Percentiles rank a stretch among this genome's conserved stretches.
Evolutionary conservation across 2,888 invertebrate species (phyloP).

Genomic region (Candidula unifasciata): DNA sequence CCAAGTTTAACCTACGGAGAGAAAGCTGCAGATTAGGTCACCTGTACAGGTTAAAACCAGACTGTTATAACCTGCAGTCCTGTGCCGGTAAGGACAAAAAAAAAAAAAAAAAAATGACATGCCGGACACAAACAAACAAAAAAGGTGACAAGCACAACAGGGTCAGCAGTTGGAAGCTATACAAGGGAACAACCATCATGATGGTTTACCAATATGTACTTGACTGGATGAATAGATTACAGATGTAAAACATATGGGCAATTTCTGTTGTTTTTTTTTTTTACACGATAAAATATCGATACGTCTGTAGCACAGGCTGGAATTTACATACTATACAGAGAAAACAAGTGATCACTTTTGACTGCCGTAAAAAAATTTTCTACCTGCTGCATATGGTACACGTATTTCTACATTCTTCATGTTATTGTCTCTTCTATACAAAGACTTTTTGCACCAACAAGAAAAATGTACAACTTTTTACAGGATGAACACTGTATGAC

Average conservation of each 20-base stretch:
- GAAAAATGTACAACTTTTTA: constrained; percentile 23
- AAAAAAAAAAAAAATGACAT: neutral
- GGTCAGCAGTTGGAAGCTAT: constrained; percentile 10
- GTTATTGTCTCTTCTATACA: constrained; percentile 13
- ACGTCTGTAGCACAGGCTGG: constrained; percentile 8
- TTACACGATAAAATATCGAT: neutral
- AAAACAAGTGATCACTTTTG: neutral
- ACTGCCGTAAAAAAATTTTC: neutral
- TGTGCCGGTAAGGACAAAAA: too few species aligned
- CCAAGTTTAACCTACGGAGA: too few species aligned
- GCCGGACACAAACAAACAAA: neutral
- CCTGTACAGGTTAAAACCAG: too few species aligned
- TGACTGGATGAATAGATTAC: constrained; percentile 3
- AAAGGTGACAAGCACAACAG: too few species aligned
- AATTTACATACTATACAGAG: constrained; percentile 29
- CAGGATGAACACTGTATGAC: neutral
- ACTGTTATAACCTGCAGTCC: too few species aligned
- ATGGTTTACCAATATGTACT: neutral
- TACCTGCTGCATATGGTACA: neutral
- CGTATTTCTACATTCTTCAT: constrained; percentile 5
- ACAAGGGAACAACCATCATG: neutral
- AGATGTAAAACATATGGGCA: neutral
- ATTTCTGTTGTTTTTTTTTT: too few species aligned
- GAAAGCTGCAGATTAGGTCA: too few species aligned
- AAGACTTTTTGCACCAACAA: constrained; percentile 3